Evolutionary conservation across 2,888 invertebrate species (phyloP).

Genomic region (Scelioninae gen. 2): DNA sequence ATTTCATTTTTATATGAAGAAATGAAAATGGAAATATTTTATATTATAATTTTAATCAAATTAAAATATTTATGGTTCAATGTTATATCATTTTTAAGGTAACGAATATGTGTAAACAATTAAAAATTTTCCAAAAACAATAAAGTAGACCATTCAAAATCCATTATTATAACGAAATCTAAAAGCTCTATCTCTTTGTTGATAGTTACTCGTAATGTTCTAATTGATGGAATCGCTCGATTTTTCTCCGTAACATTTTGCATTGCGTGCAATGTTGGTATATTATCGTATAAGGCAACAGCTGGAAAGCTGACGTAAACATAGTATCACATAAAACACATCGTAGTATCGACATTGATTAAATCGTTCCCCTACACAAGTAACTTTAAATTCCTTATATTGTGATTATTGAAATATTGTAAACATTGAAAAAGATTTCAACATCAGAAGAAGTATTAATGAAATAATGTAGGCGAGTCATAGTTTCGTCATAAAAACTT

Average conservation of each 20-base stretch:
- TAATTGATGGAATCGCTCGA: constrained; percentile 17
- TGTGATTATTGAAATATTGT: constrained; percentile 8
- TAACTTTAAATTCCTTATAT: constrained; percentile 32
- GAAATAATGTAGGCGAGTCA: constrained; percentile 36
- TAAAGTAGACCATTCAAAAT: neutral
- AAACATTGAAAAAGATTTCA: neutral
- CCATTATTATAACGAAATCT: too few relatives aligned
- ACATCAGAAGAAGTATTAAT: constrained; percentile 3
- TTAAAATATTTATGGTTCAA: too few relatives aligned
- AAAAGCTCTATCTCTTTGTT: too few relatives aligned
- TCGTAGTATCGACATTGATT: constrained; percentile 40
- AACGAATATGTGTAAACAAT: too few relatives aligned
- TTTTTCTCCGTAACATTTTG: constrained; percentile 30
- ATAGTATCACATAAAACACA: constrained; percentile 49
- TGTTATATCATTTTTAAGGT: too few relatives aligned
- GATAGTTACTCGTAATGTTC: constrained; percentile 29
- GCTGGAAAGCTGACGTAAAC: constrained; percentile 33
- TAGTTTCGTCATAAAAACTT: constrained; percentile 23
- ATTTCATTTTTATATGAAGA: too few relatives aligned
- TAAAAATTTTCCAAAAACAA: too few relatives aligned
- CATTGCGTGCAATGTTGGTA: constrained; percentile 42
- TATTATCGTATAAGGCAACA: constrained; percentile 47
- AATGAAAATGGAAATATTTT: too few relatives aligned
- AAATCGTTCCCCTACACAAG: constrained; percentile 46
- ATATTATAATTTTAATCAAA: too few relatives aligned